Conservation (phyloP, 2,888 invertebrate species). For the Coelopa pilipes region DNA sequence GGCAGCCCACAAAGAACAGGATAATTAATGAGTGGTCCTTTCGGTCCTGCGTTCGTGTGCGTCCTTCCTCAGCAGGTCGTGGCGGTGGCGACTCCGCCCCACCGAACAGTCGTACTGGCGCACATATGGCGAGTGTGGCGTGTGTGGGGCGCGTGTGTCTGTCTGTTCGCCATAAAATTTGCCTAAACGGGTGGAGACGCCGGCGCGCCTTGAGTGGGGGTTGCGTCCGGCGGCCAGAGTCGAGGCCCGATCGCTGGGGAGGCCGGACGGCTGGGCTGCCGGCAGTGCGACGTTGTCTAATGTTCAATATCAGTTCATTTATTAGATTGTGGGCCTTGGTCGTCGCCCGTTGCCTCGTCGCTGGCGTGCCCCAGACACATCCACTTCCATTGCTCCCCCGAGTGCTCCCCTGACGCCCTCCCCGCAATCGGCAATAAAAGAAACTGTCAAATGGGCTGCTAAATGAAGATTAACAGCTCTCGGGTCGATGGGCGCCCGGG, state of each 20-base stretch:
- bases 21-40: conserved; percentile 29
- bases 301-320: conserved; percentile 16
- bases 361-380: neutral
- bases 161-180: conserved; percentile 27
- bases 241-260: neutral
- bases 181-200: conserved; percentile 26
- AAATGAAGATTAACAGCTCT: conserved; percentile 29
- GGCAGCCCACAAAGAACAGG: conserved; percentile 13
- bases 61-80: no score
- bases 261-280: neutral
- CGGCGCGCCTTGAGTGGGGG: neutral
- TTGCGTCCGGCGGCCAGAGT: neutral
- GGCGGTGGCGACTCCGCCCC: no score
- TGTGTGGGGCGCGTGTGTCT: neutral
- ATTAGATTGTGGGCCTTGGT: neutral
- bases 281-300: neutral
- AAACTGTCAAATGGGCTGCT: conserved; percentile 30
- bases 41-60: neutral
- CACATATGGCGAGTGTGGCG: no score
- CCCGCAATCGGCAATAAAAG: conserved; percentile 26
- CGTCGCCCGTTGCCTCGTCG: neutral
- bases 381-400: neutral
- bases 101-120: no score
- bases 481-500: conserved; percentile 20
- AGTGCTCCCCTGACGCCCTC: neutral